Conservation (phyloP, 2,113 vertebrate species). For the Miniopterus natalensis region DNA sequence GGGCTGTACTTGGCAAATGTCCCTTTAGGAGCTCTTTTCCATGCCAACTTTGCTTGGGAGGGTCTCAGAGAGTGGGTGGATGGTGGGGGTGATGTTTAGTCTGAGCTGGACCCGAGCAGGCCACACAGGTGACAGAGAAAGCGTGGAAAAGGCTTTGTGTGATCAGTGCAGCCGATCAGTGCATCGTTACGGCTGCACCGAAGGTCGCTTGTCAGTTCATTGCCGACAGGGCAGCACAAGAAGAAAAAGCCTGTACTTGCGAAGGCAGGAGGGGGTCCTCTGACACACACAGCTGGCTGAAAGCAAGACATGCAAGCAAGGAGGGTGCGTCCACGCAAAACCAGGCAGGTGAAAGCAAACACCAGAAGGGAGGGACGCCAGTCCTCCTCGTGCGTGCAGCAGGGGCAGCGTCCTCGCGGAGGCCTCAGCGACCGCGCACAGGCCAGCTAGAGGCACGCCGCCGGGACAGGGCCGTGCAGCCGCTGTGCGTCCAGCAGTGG, state of each 20-base stretch:
- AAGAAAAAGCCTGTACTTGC: neutral
- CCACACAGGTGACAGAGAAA: neutral
- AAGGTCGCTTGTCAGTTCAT: neutral
- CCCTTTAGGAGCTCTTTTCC: neutral
- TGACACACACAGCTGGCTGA: neutral
- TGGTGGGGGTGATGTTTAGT: neutral
- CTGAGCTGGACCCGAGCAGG: no score
- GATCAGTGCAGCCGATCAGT: no score
- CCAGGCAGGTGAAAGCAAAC: neutral
- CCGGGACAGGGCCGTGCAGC: neutral
- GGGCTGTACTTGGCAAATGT: neutral
- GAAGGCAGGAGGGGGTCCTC: neutral
- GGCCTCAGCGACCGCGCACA: accelerated
- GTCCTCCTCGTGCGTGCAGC: accelerated
- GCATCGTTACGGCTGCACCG: accelerated
- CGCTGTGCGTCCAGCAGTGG: no score
- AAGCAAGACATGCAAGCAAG: neutral
- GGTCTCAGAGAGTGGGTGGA: neutral
- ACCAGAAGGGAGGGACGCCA: neutral
- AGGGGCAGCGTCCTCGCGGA: accelerated
- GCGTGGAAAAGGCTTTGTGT: neutral
- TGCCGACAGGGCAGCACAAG: neutral
- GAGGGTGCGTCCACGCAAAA: neutral
- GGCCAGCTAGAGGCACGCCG: no score
- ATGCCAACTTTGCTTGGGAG: neutral